A percentile compares a stretch with the other conserved stretches of the same genome.
Evolutionary conservation across 2,797 vertebrate species (phyloP).

Genomic region (Malacoraja senta): DNA sequence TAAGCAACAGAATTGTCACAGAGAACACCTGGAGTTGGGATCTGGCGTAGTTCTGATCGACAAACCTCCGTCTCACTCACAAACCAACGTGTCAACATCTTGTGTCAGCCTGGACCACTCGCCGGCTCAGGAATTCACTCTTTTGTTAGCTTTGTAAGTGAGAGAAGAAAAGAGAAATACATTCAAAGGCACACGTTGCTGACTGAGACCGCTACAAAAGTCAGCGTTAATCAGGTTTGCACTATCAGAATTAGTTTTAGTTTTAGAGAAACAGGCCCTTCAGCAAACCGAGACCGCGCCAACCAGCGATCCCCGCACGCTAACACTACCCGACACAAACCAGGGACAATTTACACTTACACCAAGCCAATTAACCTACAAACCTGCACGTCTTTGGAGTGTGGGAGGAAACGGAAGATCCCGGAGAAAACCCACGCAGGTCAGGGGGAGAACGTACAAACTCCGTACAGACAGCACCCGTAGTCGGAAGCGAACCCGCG

Average conservation of each 20-base stretch:
- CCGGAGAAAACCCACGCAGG: no score
- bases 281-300: no score
- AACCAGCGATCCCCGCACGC: no score
- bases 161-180: not conserved
- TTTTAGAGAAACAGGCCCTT: no score
- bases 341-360: no score
- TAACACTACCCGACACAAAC: no score
- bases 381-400: no score
- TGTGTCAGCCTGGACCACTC: not conserved
- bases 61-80: not conserved
- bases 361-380: no score
- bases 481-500: no score
- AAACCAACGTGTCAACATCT: not conserved
- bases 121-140: not conserved
- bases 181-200: not conserved
- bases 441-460: no score
- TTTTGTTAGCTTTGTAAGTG: not conserved
- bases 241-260: not conserved
- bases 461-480: no score
- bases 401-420: no score
- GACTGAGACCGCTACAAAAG: not conserved
- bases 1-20: not conserved
- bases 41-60: not conserved
- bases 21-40: constrained; percentile 17
- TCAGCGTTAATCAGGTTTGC: not conserved